These are phyloP conservation scores for Jordanella pulchra DNA, from an alignment of 2,797 vertebrate genomes.

Conservation along the genomic window DNA sequence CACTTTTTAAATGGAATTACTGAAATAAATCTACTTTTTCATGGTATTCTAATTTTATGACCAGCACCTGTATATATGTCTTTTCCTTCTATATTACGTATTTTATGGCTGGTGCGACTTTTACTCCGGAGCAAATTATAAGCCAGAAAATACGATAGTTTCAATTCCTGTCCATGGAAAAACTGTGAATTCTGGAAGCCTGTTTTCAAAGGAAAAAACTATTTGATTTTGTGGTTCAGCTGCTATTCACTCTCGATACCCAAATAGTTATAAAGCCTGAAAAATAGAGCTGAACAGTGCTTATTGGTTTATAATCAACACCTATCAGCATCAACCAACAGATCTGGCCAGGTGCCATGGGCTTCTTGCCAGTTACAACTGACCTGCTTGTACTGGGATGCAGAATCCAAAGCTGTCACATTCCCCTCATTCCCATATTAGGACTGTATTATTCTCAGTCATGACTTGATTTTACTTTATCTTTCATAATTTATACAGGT, in stretches of 20 bases:
- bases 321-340: slow-evolving; percentile 23
- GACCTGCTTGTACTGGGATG: slow-evolving; percentile 42
- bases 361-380: slow-evolving; percentile 54
- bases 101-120: too few relatives aligned
- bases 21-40: too few relatives aligned
- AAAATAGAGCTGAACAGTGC: background rate
- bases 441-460: slow-evolving; percentile 12
- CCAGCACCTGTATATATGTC: too few relatives aligned
- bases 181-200: background rate
- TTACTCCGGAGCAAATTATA: too few relatives aligned
- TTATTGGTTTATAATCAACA: slow-evolving; percentile 18
- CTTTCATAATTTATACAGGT: background rate
- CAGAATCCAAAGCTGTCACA: slow-evolving; percentile 29
- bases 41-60: too few relatives aligned
- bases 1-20: too few relatives aligned
- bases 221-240: background rate
- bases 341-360: slow-evolving; percentile 45
- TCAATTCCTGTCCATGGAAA: too few relatives aligned
- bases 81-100: too few relatives aligned
- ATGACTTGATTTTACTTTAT: background rate
- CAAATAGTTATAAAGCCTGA: background rate
- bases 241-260: background rate
- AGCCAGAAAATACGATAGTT: too few relatives aligned
- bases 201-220: background rate
- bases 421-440: slow-evolving; percentile 20